Evolutionary conservation across 2,113 vertebrate genomes (phyloP), one percentile per base, ranked within the genome.

Genomic region (Sinocyclocheilus grahami): DNA sequence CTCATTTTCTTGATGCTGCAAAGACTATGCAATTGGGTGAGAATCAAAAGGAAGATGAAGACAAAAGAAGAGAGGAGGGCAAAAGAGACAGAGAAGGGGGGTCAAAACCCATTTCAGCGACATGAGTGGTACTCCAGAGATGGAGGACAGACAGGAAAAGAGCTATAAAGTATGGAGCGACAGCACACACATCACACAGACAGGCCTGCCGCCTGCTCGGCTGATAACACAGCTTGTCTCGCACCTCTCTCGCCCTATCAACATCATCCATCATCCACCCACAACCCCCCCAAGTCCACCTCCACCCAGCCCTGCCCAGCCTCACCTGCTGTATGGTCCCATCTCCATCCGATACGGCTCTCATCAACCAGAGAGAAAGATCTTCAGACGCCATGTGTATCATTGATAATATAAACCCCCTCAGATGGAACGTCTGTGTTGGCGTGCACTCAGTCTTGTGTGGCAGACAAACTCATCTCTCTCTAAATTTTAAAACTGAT

Each of bases 201-300:
- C 95, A 95, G 93, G 90, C 92, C 93, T 93, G 92, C 90, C 91
- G 93, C 92, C 93, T 92, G 94, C 93, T 92, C 91, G 90, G 87
- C 93, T 93, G 95, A 95, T 95, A 95, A 95, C 94, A 91, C 90
- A 60, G 89, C 89, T 92, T 91, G 88, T 90, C 90, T 92, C 90
- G 91, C 67, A 88, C 79, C 65, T 85, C 91, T 93, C 90, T 60
- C n/a, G 39, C 89, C 90, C 92, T 94, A 95, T 95, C 95, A 94
- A 91, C 92, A 92, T 83, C 93, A 95, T 95, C 93, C 94, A 93
- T 95, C 95, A 95, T 94, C 92, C 90, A 93, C 94, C 95, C 93
- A 30, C 69, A 82, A 65, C 80, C 46, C 87, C 85, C 72, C 3
- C 9, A 39, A 37, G 53, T 27, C 55, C 55, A 46, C 20, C 72